Evolutionary conservation across 2,888 invertebrate species (phyloP).

Genomic region (Cerastis rubricosa): DNA sequence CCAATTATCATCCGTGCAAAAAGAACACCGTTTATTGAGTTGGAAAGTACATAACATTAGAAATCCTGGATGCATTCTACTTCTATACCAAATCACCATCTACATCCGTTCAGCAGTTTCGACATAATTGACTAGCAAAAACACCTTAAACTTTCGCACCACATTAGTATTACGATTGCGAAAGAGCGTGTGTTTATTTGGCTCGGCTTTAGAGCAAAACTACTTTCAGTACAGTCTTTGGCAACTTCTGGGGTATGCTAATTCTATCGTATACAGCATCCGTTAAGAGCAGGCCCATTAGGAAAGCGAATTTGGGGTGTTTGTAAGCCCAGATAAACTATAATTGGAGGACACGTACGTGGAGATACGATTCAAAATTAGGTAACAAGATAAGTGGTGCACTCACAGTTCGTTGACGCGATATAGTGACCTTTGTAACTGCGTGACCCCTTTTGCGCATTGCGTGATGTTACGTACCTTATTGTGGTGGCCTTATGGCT

Average conservation of each 20-base stretch:
- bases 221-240: not conserved
- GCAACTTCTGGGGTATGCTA: not conserved
- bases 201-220: not conserved
- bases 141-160: constrained; percentile 14
- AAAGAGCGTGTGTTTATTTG: constrained; percentile 19
- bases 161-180: constrained; percentile 7
- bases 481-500: constrained; percentile 25
- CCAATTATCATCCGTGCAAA: not conserved
- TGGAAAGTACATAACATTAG: not conserved
- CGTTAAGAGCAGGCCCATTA: not conserved
- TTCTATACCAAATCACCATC: not conserved
- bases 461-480: constrained; percentile 57
- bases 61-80: not conserved
- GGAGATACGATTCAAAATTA: not conserved
- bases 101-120: constrained; percentile 15
- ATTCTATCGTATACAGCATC: not conserved
- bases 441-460: constrained; percentile 49
- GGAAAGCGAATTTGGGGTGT: not conserved
- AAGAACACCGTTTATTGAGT: not conserved
- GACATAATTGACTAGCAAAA: not conserved
- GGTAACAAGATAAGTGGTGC: constrained; percentile 20
- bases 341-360: not conserved
- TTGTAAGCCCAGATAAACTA: not conserved
- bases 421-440: constrained; percentile 54
- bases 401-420: constrained; percentile 41